Evolutionary conservation across 2,797 vertebrate genomes (phyloP).

Genomic region (Microctenopoma steveboyesi): DNA sequence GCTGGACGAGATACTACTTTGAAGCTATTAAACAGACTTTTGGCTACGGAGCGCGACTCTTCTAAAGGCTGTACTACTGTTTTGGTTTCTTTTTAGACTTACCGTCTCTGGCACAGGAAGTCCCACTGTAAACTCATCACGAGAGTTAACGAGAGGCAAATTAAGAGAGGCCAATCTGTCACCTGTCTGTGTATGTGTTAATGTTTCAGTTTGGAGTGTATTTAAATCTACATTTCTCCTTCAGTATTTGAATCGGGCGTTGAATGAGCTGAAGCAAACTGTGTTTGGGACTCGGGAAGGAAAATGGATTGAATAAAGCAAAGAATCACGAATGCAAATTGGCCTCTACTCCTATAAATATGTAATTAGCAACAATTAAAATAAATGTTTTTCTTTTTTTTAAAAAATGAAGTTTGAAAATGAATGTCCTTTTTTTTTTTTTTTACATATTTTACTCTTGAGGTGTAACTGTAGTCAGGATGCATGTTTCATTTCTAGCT

Average conservation of each 20-base stretch:
- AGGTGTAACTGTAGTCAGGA: conserved; percentile 48
- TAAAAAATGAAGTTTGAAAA: conserved; percentile 26
- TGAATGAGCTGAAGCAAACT: conserved; percentile 5
- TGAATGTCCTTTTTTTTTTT: conserved; percentile 47
- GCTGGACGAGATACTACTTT: conserved; percentile 97
- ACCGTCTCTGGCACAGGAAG: conserved; percentile 40
- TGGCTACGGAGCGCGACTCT: conserved; percentile 92
- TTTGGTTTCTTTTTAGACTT: conserved; percentile 18
- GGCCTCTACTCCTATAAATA: conserved; percentile 49
- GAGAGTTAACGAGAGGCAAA: conserved; percentile 20
- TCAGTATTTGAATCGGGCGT: conserved; percentile 47
- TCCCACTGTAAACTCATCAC: conserved; percentile 31
- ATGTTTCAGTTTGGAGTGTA: conserved; percentile 57
- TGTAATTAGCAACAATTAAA: conserved; percentile 44
- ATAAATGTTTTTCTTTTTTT: conserved; percentile 43
- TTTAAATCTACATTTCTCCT: conserved; percentile 45
- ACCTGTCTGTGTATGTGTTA: conserved; percentile 43
- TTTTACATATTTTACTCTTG: conserved; percentile 43
- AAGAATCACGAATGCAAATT: conserved; percentile 58
- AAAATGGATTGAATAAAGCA: conserved; percentile 35
- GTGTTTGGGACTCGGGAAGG: conserved; percentile 36
- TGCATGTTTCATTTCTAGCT: conserved; percentile 64
- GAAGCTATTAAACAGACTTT: conserved; percentile 98
- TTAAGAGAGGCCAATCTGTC: conserved; percentile 15
- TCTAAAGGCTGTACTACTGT: conserved; percentile 78